Evolutionary conservation across 2,888 invertebrate genomes (phyloP), one percentile per base, ranked within the genome.

Genomic region (Cephalotes varians): DNA sequence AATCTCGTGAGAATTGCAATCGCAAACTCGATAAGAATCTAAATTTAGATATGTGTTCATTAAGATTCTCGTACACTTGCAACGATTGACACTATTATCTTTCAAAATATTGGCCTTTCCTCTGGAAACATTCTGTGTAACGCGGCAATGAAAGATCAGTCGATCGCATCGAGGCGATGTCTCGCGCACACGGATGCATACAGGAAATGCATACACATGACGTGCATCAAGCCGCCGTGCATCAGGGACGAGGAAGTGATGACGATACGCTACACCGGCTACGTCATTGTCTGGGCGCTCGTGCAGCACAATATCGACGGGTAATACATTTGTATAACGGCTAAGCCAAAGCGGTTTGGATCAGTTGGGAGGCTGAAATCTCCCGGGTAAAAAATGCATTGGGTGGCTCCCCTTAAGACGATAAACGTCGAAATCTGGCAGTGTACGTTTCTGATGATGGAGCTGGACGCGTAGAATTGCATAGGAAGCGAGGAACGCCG

Each of bases 221-320:
- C 51, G 56, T 71, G 71, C 47, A 77, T 12, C 77, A 18, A 77
- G 69, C 67, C 69, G n/a, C n/a, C n/a, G n/a, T n/a, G n/a, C n/a
- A n/a, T n/a, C n/a, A 56, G 71, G 56, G 69, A 56, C 76, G 76
- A 76, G 67, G 54, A 56, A 77, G 49, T n/a, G 80, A 81, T 81
- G 80, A 85, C 76, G 73, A 73, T 79, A 65, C 47, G 73, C 76
- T 79, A 62, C 40, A 64, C 34, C 34, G 56, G 76, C 74, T 47
- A 72, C 83, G 81, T 88, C 85, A 86, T 90, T 87, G 88, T 90
- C 71, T 90, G 91, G 88, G 88, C 90, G 90, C 88, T 92, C 85
- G 89, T 86, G 87, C 90, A 86, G 91, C 91, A 91, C 89, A 91
- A 91, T 90, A 88, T 90, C 88, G 90, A 91, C 92, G 91, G 93